These are phyloP conservation scores for Alca torda DNA, from an alignment of 2,797 vertebrate genomes.

Conservation along the genomic window DNA sequence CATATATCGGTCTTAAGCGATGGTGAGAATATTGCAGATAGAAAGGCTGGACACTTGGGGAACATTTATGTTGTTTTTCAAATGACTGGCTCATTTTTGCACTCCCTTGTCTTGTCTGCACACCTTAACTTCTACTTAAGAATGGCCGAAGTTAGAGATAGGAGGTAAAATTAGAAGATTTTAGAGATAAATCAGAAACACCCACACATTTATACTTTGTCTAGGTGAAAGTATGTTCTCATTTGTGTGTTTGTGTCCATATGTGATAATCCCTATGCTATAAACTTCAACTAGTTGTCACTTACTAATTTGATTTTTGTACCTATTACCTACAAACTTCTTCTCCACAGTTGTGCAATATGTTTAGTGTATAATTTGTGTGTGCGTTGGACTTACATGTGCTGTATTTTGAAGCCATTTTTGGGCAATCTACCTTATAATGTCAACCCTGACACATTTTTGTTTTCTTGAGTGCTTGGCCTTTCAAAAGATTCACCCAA, in stretches of 20 bases:
- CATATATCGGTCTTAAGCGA: rapidly evolving
- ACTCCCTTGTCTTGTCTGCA: neutral
- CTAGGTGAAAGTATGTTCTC: neutral
- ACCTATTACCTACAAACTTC: neutral
- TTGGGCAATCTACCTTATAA: rapidly evolving
- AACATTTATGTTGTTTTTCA: neutral
- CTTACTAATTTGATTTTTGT: neutral
- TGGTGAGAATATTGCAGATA: neutral
- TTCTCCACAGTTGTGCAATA: neutral
- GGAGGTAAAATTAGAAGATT: neutral
- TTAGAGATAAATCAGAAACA: neutral
- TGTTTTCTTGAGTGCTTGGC: neutral
- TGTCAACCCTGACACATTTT: neutral
- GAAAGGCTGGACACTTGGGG: neutral
- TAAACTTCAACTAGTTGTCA: neutral
- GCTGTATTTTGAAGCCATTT: rapidly evolving
- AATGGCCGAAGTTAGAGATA: neutral
- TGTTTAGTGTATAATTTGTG: neutral
- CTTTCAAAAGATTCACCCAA: neutral
- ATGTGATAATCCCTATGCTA: neutral
- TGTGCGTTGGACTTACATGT: rapidly evolving
- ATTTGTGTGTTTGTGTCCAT: neutral
- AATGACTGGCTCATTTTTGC: neutral
- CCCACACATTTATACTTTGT: neutral
- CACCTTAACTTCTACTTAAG: neutral